Evolutionary conservation across 2,113 vertebrate species (phyloP).

Genomic region (Mesoclemmys tuberculata): DNA sequence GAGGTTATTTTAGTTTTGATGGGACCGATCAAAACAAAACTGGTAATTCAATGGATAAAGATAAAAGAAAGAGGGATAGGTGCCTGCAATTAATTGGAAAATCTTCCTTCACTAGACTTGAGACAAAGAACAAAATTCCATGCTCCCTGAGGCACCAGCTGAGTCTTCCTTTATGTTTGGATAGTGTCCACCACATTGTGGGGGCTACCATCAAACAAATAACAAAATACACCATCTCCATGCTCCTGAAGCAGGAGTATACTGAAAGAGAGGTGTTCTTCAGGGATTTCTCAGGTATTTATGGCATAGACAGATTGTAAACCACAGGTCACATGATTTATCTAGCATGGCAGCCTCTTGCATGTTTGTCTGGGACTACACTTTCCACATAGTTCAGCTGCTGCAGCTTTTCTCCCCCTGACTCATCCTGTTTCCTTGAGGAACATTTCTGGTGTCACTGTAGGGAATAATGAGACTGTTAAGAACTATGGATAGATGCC

Average conservation of each 20-base stretch:
- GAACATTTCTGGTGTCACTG: neutral
- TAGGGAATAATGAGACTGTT: neutral
- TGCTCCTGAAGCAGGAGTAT: neutral
- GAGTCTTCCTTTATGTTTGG: neutral
- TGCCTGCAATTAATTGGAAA: neutral
- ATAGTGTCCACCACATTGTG: neutral
- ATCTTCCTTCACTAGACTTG: neutral
- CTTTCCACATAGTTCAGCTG: neutral
- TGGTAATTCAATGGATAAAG: neutral
- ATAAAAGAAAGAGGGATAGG: neutral
- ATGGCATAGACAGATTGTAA: neutral
- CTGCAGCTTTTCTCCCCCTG: rapidly evolving
- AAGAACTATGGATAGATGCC: neutral
- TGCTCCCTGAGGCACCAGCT: neutral
- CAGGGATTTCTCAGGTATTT: neutral
- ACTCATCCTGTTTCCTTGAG: neutral
- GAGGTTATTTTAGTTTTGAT: neutral
- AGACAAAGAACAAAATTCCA: neutral
- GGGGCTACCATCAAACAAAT: neutral
- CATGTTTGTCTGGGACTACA: neutral
- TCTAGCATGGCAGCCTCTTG: neutral
- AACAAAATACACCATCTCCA: neutral
- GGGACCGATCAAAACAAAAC: neutral
- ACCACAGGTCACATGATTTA: neutral
- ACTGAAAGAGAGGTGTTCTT: neutral